Evolutionary conservation across 1,140 invertebrate genomes (phyloP).

Genomic region (Caenorhabditis briggsae): DNA sequence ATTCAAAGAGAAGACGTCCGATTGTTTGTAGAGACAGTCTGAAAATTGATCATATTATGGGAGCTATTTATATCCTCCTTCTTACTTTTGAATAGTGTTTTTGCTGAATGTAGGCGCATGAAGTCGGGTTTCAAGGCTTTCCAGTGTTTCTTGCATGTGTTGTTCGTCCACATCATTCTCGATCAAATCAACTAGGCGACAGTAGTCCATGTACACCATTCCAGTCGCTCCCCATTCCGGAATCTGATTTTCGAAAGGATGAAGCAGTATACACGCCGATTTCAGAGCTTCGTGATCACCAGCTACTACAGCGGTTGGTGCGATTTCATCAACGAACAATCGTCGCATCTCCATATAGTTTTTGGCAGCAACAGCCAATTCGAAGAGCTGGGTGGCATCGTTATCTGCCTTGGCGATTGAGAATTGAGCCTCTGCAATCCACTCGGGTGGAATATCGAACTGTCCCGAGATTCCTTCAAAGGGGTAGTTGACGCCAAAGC

Average conservation of each 20-base stretch:
- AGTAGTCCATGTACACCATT: conserved; percentile 53
- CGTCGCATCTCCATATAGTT: not conserved
- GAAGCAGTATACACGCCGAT: not conserved
- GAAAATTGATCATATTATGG: not conserved
- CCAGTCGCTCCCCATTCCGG: conserved; percentile 46
- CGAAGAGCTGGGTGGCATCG: not conserved
- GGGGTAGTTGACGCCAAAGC: not conserved
- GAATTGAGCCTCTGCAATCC: conserved; percentile 49
- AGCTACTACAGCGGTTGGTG: conserved; percentile 46
- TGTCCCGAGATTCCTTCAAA: not conserved
- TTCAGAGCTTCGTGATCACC: conserved; percentile 34
- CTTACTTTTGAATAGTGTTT: conserved; percentile 6
- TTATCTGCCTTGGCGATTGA: conserved; percentile 3
- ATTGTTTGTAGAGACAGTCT: conserved; percentile 36
- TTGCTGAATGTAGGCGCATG: not conserved
- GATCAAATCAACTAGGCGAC: conserved; percentile 13
- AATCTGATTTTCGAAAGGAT: conserved; percentile 21
- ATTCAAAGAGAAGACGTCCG: conserved; percentile 9
- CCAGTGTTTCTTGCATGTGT: not conserved
- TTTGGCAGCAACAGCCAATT: conserved; percentile 27
- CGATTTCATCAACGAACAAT: conserved; percentile 32
- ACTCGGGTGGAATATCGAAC: conserved; percentile 1
- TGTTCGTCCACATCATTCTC: not conserved
- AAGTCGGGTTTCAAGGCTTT: not conserved
- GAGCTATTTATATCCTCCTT: not conserved